Evolutionary conservation across 2,888 invertebrate genomes (phyloP), one percentile per base, ranked within the genome.

Genomic region (Chloroclysta siterata): DNA sequence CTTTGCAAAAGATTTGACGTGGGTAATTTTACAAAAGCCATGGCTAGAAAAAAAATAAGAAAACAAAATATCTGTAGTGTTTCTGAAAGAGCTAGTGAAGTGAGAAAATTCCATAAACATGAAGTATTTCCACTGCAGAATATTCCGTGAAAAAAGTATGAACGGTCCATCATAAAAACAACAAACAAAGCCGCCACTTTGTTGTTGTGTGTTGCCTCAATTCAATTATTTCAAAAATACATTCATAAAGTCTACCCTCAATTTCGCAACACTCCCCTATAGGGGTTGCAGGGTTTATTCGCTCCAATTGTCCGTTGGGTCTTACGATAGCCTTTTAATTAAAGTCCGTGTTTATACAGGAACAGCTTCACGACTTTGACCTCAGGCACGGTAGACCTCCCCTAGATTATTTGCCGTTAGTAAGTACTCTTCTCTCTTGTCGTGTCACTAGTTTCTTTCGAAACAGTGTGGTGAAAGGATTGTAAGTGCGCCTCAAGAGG

Each of bases 281-380:
- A 59, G 22, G 22, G 22, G 22, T 52, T 54, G 47, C 28, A 36
- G 47, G 59, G 48, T 65, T 65, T 65, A 65, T 65, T 57, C 22
- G 44, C 46, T 36, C 53, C 53, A 56, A 53, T 60, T 52, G 53
- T 41, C 14, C 44, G 53, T 14, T 13, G 57, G 64, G 42, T 50
- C 14, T 50, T 14, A 13, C 29, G 57, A 58, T 57, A 53, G 39
- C 44, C 50, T 46, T 57, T 55, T 60, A 56, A 57, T 65, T 57
- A 65, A 65, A 53, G 41, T 53, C 17, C 53, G 39, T 6, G 54
- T 41, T 28, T 13, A 22, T 39, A 39, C 11, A 39, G 7, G 22
- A 22, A 22, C 22, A 22, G 22, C 22, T 22, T n/a, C 22, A 22
- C 22, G 1, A 22, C 22, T 22, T 22, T 22, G 22, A 22, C 22